Base-by-base conservation (phyloP, 2,888 invertebrate species). In the Pardosa pseudoannulata region DNA sequence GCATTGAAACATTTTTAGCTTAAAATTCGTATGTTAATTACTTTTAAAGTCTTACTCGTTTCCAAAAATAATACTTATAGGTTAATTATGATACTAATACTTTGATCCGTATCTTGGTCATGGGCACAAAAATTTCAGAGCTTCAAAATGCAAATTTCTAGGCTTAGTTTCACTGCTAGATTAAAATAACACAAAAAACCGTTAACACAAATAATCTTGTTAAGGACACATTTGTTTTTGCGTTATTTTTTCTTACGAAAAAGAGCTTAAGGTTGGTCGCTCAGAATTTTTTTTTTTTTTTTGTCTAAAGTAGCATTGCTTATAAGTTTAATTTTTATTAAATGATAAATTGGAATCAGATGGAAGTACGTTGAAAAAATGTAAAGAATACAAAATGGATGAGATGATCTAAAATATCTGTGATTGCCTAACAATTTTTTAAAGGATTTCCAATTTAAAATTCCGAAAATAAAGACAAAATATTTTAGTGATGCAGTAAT, bases 21-120 rank as follows among this genome's bases (percentile, higher is more conserved):
- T 68, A 76, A 76, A 76, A 68, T 76, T 76, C 67, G 32, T 46
- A 76, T 46, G 65, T 41, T 76, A 50, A 76, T 76, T 76, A 67
- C 50, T 68, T 68, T 76, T 29, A 76, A 76, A 31, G 36, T 39
- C 64, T 64, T 76, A 65, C 62, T 62, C 23, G n/a, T n/a, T 62
- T 62, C 19, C 62, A n/a, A 23, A 23, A 62, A 23, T 62, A 19
- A 23, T 62, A 62, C 19, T 62, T 62, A 62, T 23, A 27, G 11
- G 62, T 62, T 70, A 79, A 79, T 71, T 79, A 56, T 41, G 62
- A 79, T 39, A 56, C 79, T 79, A 56, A 70, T 56, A 70, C 62
- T 79, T 79, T 79, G 70, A 79, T 79, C 71, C 70, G 23, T 6
- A 32, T 56, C 36, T 50, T 29, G 13, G 31, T 16, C 39, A 65